These are phyloP conservation scores for Drosophila helvetica DNA, from an alignment of 2,888 invertebrate species.

Conservation along the genomic window DNA sequence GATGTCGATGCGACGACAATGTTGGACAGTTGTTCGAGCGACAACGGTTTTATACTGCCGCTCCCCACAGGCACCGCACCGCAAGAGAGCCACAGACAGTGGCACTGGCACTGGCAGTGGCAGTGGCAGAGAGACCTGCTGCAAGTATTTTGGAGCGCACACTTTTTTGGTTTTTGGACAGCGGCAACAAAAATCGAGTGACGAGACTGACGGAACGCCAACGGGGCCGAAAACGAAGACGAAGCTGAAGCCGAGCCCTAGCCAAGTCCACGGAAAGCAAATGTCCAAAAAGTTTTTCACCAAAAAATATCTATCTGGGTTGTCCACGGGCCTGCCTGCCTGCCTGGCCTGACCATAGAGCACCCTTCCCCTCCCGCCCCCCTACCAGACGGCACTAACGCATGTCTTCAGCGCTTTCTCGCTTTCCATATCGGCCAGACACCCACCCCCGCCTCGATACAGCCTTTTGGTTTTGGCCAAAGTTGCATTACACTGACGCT, in stretches of 20 bases:
- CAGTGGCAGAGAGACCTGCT: conserved; percentile 13
- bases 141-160: conserved; percentile 64
- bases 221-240: no score
- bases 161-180: conserved; percentile 66
- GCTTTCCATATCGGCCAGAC: conserved; percentile 69
- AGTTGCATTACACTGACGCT: conserved; percentile 66
- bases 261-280: conserved; percentile 51
- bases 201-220: conserved; percentile 48
- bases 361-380: not conserved
- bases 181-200: conserved; percentile 56
- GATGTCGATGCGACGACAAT: conserved; percentile 83
- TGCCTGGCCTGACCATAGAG: not conserved
- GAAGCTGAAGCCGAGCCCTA: conserved; percentile 55
- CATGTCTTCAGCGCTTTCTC: conserved; percentile 67
- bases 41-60: conserved; percentile 84
- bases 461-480: conserved; percentile 24
- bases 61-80: conserved; percentile 75
- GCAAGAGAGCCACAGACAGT: conserved; percentile 37
- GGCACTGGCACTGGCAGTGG: no score
- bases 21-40: conserved; percentile 82
- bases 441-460: conserved; percentile 20
- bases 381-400: conserved; percentile 19
- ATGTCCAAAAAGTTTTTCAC: conserved; percentile 75
- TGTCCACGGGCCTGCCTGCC: conserved; percentile 44
- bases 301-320: conserved; percentile 68